Percentiles rank a stretch among this genome's conserved stretches.
phyloP scores from a whole-genome alignment of 2,797 vertebrate genomes.

The Amniataba percoides region DNA sequence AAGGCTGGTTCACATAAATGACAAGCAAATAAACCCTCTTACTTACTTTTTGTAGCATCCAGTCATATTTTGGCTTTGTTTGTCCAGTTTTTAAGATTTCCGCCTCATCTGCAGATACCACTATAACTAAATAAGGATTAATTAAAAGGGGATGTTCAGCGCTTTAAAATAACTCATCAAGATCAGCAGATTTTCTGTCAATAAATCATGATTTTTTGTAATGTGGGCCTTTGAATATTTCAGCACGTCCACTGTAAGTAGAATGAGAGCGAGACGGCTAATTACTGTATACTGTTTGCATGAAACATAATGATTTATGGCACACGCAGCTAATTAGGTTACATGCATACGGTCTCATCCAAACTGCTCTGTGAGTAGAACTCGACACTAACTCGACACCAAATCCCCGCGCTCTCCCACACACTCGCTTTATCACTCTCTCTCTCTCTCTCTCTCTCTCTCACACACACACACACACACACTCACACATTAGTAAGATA shows the following conservation, averaged over 20 bases:
- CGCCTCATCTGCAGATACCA: neutral
- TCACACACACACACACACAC: constrained; percentile 11
- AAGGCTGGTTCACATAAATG: neutral
- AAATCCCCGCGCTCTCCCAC: constrained; percentile 52
- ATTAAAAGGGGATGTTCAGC: too few relatives aligned
- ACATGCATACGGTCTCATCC: constrained; percentile 48
- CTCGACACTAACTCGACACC: constrained; percentile 40
- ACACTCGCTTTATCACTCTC: constrained; percentile 25
- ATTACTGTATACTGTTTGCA: constrained; percentile 34
- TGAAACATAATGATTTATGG: constrained; percentile 65
- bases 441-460: neutral
- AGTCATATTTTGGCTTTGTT: neutral
- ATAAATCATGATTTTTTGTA: neutral
- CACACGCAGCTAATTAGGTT: constrained; percentile 68
- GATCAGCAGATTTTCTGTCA: neutral
- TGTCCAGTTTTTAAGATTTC: neutral
- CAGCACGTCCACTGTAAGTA: neutral
- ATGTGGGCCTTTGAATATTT: constrained; percentile 12
- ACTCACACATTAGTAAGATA: constrained; percentile 43
- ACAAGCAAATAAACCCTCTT: neutral
- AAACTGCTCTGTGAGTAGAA: constrained; percentile 38
- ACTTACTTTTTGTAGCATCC: neutral
- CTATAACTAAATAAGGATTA: neutral
- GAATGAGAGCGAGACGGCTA: constrained; percentile 5
- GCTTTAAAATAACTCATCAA: neutral